Base-by-base conservation (phyloP, 2,888 invertebrate genomes). In the Bedellia somnulentella region DNA sequence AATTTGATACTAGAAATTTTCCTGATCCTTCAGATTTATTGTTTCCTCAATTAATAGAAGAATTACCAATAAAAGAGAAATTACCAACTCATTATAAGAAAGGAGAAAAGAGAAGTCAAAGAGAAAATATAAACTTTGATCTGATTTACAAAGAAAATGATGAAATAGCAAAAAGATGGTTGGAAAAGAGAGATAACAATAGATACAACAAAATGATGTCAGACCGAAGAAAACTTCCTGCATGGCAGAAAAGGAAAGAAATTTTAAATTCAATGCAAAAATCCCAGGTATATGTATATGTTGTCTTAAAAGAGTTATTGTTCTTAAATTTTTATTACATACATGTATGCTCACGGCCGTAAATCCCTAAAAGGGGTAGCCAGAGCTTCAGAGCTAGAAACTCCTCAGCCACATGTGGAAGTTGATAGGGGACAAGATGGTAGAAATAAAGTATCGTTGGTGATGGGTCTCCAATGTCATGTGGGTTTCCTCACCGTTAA, bases 181-280 rank as follows among this genome's bases (percentile, higher is more conserved):
- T 64, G 13, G 79, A 80, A 6, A 86, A 83, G 42, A 63, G 73
- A 17, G 77, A 71, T 10, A 81, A 82, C 43, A 63, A 76, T 29
- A 80, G 77, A 35, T 90, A 87, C 48, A 68, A 76, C 33, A 82
- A 79, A 54, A 84, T 89, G 82, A 68, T 86, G 47, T 62, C 78
- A 4, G 53, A 50, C 0, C 68, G 90, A 35, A 78, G 73, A 46
- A 80, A 80, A 43, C 57, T 91, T 29, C 90, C 90, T 0, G 89
- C 89, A 0, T 90, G 87, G 82, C 61, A 70, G 11, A 82, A 83
- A 49, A 82, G 80, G 60, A 73, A 80, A 22, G 82, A 85, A 35
- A 87, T 91, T 43, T 58, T 91, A 34, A 75, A 80, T 37, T 68
- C 80, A 1, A 76, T 90, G 22, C 66, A 78, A 18, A 73, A 79